Evolutionary conservation across 2,113 vertebrate species (phyloP), one percentile per base, ranked within the genome.

Genomic region (Panthera tigris): DNA sequence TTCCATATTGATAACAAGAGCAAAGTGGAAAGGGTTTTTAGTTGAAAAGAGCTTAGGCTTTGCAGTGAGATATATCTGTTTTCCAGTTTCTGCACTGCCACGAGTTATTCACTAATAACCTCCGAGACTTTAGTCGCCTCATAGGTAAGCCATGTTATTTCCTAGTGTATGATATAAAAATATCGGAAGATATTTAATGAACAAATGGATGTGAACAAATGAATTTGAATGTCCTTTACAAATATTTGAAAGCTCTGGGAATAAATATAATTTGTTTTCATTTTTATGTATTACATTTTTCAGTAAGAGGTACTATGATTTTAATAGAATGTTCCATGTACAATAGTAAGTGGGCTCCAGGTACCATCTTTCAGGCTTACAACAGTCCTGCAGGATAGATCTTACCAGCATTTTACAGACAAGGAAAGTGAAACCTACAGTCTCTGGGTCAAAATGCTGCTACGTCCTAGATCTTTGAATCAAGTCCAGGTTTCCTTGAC

Each of bases 341-440:
- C 1, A 29, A 18, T 52, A 31, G 61, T 21, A 52, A 18, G 2
- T 12, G 7, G 23, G 12, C 13, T 83, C 0, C 4, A 15, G 33
- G 33, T 6, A 73, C 31, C 41, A 50, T 23, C 11, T 21, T 65
- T 79, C 10, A 7, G 41, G 65, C 29, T 36, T 33, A 25, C 7
- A 69, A 3, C 4, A 61, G 10, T n/a, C 27, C 5, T 74, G 3
- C 18, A 2, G 23, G 3, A 1, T 1, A 88, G 45, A 14, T 23
- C 41, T 10, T 36, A n/a, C 3, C 68, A 9, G 39, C 12, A 3
- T 39, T 87, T 87, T 50, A 57, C 9, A 9, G 5, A 33, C 29
- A 1, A 50, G 27, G 12, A 23, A 52, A 41, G 8, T 0, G 29
- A 93, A 79, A 36, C 0, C 66, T 18, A 0, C 11, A 7, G 8